Evolutionary conservation across 2,113 vertebrate species (phyloP), one percentile per base, ranked within the genome.

Genomic region (Boulengeromyrus knoepffleri): DNA sequence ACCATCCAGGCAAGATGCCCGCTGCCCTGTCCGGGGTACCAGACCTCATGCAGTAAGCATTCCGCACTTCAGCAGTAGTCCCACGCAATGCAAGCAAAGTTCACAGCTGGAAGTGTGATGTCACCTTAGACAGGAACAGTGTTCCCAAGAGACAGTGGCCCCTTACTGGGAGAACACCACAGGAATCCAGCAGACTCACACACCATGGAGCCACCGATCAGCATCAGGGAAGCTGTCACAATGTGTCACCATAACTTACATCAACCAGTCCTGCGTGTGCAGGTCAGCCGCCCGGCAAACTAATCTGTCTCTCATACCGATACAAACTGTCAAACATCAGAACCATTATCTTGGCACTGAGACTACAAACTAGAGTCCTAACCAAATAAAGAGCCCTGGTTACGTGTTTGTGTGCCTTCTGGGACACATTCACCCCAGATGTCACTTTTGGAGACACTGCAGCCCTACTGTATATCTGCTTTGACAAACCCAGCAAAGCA

Each of bases 41-140:
- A 95, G 97, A 97, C 96, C 97, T 98, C 97, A 97, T 96, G 97
- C 92, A 97, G 97, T 95, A 97, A 97, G 97, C 95, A 96, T 97
- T 96, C 97, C 97, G 92, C 96, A 96, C 96, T 96, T 97, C 96
- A 77, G 36, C 74, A 39, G 74, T 19, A 80, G 74, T 42, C 5
- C 36, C 36, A 42, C 10, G 74, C 39, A 42, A 19, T 3, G 17
- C 36, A 36, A 95, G 96, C 93, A 97, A 94, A 96, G 95, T 96
- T 91, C 93, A 96, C 92, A 31, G 92, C 94, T 94, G 95, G 91
- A 80, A 92, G 93, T 89, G 77, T 85, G 91, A 93, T 80, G 42
- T 66, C 91, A 93, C 91, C 87, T 58, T 36, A 87, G 21, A 74
- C 31, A 90, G 77, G 36, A 49, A 39, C 56, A 90, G 58, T 53